These are phyloP conservation scores for Melipona bicolor DNA, from an alignment of 2,888 invertebrate genomes.

Conservation along the genomic window DNA sequence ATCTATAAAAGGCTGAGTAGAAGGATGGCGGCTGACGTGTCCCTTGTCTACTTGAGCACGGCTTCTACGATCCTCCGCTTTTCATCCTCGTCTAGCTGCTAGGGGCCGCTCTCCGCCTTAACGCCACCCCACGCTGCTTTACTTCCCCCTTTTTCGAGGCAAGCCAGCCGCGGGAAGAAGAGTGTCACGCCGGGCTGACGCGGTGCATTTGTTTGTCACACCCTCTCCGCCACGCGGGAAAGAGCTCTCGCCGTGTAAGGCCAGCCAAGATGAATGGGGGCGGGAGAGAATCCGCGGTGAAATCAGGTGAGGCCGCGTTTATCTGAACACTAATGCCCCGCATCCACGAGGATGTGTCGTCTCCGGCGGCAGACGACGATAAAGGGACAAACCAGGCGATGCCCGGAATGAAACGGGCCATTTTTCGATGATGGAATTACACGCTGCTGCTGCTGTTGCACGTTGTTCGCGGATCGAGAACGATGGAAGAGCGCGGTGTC, in stretches of 20 bases:
- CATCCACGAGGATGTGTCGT: neutral
- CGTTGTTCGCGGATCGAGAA: neutral
- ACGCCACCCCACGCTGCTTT: slow-evolving; percentile 50
- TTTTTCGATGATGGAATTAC: slow-evolving; percentile 33
- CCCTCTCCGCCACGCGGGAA: slow-evolving; percentile 65
- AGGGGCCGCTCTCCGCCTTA: slow-evolving; percentile 52
- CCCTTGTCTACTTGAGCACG: slow-evolving; percentile 84
- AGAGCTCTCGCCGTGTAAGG: slow-evolving; percentile 67
- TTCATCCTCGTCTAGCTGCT: slow-evolving; percentile 73
- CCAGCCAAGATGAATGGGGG: slow-evolving; percentile 50
- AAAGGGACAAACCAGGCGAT: neutral
- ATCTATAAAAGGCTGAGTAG: slow-evolving; percentile 83
- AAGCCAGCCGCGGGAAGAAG: slow-evolving; percentile 72
- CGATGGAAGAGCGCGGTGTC: neutral
- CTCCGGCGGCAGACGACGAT: neutral
- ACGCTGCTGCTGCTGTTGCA: too few relatives aligned
- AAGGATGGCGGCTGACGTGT: slow-evolving; percentile 80
- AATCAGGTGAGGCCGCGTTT: slow-evolving; percentile 57
- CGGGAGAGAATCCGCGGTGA: slow-evolving; percentile 46
- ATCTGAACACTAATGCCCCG: slow-evolving; percentile 23
- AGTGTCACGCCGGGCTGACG: slow-evolving; percentile 78
- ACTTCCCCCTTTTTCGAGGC: slow-evolving; percentile 54
- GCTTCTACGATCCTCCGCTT: slow-evolving; percentile 81
- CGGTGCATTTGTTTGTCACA: slow-evolving; percentile 81
- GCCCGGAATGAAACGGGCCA: slow-evolving; percentile 18